Base-by-base conservation (phyloP, 2,113 vertebrate genomes). In the Pelmatolapia mariae region DNA sequence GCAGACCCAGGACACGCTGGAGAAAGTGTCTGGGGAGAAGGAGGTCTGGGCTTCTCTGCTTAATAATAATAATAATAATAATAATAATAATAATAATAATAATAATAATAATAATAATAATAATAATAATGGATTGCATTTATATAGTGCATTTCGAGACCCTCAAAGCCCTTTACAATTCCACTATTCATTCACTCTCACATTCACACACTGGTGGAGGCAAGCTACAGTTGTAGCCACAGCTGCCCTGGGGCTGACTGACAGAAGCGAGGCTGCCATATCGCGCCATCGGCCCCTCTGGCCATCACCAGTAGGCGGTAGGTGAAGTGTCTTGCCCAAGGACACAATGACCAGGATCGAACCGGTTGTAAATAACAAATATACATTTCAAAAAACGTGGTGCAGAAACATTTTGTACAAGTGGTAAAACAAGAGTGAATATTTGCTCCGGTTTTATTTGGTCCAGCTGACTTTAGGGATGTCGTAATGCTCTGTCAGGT, bases 401-500 rank as follows among this genome's bases (percentile, higher is more conserved):
- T 13, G 56, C 56, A 82, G 18, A 63, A 24, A 78, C 9, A 38
- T 1, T 82, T 54, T 52, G 12, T 59, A 45, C 38, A 79, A 36
- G 18, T 0, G 1, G 22, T 36, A 0, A 59, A 82, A 29, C 5
- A 15, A 56, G 71, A 56, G 82, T 1, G 12, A 84, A 84, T 4
- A n/a, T 36, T 1, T 61, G 3, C 13, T 36, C 31, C 36, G 83
- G 82, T 29, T 88, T 50, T 86, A 99, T 93, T 99, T 99, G 0
- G 99, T 99, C 99, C 98, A 99, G 97, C 98, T 99, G 97, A 99
- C 99, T 97, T 99, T 99, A 9, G 99, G 98, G 91, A 99, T 99
- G 92, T 99, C 99, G 0, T 99, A 99, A 96, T 99, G 99, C 91
- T 99, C 99, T 0, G 99, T 99, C 87, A 99, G 96, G 3, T 96